These are phyloP conservation scores for Hydropsyche tenuis DNA, from an alignment of 1,140 invertebrate genomes.

Conservation along the genomic window DNA sequence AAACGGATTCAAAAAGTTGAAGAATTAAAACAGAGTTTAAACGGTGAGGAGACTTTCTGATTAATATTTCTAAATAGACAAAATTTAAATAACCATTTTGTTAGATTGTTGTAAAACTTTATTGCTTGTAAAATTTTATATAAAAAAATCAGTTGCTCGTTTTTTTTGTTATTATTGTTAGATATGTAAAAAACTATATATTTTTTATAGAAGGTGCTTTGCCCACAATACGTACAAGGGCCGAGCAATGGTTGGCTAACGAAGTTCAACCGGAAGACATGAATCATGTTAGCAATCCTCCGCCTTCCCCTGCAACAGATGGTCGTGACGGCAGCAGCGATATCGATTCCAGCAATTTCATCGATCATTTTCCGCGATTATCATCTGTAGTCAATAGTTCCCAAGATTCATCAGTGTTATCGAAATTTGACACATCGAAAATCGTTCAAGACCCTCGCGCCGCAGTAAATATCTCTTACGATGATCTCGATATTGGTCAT, in stretches of 20 bases:
- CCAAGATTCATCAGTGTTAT: slow-evolving; percentile 47
- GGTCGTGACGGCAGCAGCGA: slow-evolving; percentile 75
- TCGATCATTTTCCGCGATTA: slow-evolving; percentile 50
- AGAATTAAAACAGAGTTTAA: slow-evolving; percentile 67
- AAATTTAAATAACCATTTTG: too few species aligned
- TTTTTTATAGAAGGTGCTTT: slow-evolving; percentile 61
- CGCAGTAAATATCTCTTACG: slow-evolving; percentile 58
- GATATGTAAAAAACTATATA: slow-evolving; percentile 22
- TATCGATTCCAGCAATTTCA: slow-evolving; percentile 59
- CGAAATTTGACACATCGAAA: slow-evolving; percentile 45
- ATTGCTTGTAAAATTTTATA: too few species aligned
- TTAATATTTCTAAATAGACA: too few species aligned
- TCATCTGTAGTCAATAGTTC: slow-evolving; percentile 51
- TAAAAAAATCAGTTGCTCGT: too few species aligned
- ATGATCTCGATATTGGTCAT: slow-evolving; percentile 73
- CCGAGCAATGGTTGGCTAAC: slow-evolving; percentile 63
- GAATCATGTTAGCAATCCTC: slow-evolving; percentile 72
- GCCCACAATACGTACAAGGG: slow-evolving; percentile 65
- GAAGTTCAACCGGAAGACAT: slow-evolving; percentile 62
- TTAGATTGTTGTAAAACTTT: too few species aligned
- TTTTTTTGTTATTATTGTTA: too few species aligned
- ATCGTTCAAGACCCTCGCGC: slow-evolving; percentile 42
- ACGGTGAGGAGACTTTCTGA: slow-evolving; percentile 57
- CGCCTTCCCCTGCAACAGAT: slow-evolving; percentile 78
- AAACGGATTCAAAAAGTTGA: slow-evolving; percentile 69